Percentiles rank a stretch among this genome's conserved stretches.
These are phyloP conservation scores for Xylota segnis DNA, from an alignment of 2,888 invertebrate genomes.

Conservation along the genomic window DNA sequence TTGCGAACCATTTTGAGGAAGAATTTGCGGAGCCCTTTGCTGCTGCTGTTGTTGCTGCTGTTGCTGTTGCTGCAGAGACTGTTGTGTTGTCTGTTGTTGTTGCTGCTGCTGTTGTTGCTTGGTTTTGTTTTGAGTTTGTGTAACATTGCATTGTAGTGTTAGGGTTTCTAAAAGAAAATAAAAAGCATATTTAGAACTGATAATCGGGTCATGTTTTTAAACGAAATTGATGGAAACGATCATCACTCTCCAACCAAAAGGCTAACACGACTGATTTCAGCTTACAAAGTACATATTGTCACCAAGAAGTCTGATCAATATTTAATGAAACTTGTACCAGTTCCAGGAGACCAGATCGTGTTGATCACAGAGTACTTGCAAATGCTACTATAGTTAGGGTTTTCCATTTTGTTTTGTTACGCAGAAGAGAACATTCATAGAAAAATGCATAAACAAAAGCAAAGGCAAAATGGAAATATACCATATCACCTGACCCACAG, in stretches of 20 bases:
- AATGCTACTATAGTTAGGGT: too few species aligned
- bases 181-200: background rate
- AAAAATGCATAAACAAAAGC: background rate
- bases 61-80: slow-evolving; percentile 84
- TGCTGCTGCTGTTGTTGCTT: slow-evolving; percentile 85
- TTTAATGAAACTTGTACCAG: too few species aligned
- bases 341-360: too few species aligned
- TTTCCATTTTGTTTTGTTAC: too few species aligned
- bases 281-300: too few species aligned
- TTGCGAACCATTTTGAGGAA: slow-evolving; percentile 86
- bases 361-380: too few species aligned
- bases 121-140: slow-evolving; percentile 84
- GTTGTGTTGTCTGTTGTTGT: slow-evolving; percentile 83
- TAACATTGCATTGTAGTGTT: slow-evolving; percentile 83
- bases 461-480: background rate
- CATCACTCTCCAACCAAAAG: too few species aligned
- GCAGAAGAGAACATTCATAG: background rate
- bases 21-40: slow-evolving; percentile 85
- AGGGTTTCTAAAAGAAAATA: slow-evolving; percentile 80
- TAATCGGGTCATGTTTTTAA: background rate
- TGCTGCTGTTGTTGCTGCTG: slow-evolving; percentile 82
- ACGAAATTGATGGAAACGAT: too few species aligned
- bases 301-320: too few species aligned
- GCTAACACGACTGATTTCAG: too few species aligned
- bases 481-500: background rate